Percentiles rank a stretch among this genome's conserved stretches.
phyloP scores from a whole-genome alignment of 2,797 vertebrate species.

The Micropoecilia bifurca region DNA sequence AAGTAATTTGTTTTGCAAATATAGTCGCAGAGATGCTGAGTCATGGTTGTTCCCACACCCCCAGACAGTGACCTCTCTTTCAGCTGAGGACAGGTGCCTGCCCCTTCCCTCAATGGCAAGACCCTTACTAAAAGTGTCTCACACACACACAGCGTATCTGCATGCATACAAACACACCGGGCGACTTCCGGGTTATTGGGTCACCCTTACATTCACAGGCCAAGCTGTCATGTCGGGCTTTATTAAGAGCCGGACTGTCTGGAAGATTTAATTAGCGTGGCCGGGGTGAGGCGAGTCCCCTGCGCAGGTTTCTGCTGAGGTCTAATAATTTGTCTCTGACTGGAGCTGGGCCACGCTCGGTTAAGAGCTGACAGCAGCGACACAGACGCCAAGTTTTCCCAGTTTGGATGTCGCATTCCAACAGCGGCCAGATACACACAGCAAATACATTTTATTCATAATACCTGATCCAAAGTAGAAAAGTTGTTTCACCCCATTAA shows the following conservation, averaged over 20 bases:
- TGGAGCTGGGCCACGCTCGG: slow-evolving; percentile 36
- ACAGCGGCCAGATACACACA: background rate
- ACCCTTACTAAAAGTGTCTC: slow-evolving; percentile 36
- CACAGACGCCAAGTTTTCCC: slow-evolving; percentile 34
- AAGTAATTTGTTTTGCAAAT: slow-evolving; percentile 57
- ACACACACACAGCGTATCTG: slow-evolving; percentile 32
- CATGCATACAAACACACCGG: slow-evolving; percentile 41
- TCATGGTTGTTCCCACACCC: slow-evolving; percentile 73
- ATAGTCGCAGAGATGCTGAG: slow-evolving; percentile 55
- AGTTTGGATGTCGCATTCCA: slow-evolving; percentile 21
- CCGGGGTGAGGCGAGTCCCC: slow-evolving; percentile 46
- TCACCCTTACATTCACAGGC: slow-evolving; percentile 60
- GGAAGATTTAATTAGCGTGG: slow-evolving; percentile 75
- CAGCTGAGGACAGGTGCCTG: slow-evolving; percentile 75
- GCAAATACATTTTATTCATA: background rate
- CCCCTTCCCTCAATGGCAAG: slow-evolving; percentile 54
- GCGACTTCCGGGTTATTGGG: slow-evolving; percentile 66
- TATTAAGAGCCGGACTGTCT: slow-evolving; percentile 69
- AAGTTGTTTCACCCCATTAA: background rate
- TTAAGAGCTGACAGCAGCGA: slow-evolving; percentile 39
- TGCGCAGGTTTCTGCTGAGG: slow-evolving; percentile 28
- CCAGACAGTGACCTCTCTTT: slow-evolving; percentile 64
- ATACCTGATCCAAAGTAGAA: background rate
- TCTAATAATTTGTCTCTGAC: slow-evolving; percentile 58
- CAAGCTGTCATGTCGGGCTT: slow-evolving; percentile 69